phyloP scores from a whole-genome alignment of 2,113 vertebrate species.

The Paramormyrops kingsleyae region DNA sequence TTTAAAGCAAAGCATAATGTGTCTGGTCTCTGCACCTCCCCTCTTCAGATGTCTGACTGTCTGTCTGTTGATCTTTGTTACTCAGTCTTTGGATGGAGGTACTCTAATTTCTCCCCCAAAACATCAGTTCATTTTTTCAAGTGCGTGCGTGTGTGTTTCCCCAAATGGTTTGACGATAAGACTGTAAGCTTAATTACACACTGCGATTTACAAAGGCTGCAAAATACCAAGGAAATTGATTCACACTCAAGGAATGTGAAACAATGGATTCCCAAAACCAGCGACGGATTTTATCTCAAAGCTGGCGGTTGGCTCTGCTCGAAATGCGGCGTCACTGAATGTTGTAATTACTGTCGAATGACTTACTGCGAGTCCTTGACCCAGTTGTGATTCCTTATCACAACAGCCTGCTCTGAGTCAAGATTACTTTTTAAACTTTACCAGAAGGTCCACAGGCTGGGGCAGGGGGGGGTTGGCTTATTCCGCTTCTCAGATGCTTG shows the following conservation, averaged over 20 bases:
- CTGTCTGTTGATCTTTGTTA: not conserved
- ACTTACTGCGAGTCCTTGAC: constrained; percentile 66
- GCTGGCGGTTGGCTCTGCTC: constrained; percentile 46
- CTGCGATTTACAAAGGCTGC: constrained; percentile 43
- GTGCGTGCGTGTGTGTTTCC: not conserved
- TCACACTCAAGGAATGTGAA: constrained; percentile 55
- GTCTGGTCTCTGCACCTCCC: not conserved
- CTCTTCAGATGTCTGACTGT: not conserved
- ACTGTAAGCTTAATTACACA: constrained; percentile 56
- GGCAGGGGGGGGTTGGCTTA: constrained; percentile 47
- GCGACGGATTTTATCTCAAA: constrained; percentile 62
- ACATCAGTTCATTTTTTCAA: not conserved
- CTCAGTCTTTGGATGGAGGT: not conserved
- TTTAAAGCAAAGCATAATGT: not conserved
- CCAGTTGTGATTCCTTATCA: constrained; percentile 66
- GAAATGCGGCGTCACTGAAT: constrained; percentile 42
- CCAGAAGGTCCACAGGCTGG: constrained; percentile 26
- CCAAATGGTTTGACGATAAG: constrained; percentile 47
- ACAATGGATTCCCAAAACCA: constrained; percentile 64
- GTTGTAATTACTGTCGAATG: constrained; percentile 62
- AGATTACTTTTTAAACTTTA: constrained; percentile 65
- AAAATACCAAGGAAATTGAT: constrained; percentile 53
- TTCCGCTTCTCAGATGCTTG: constrained; percentile 52
- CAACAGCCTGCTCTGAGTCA: constrained; percentile 52
- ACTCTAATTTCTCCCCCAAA: not conserved